Evolutionary conservation across 2,888 invertebrate genomes (phyloP), one percentile per base, ranked within the genome.

Genomic region (Oscheius sp.): DNA sequence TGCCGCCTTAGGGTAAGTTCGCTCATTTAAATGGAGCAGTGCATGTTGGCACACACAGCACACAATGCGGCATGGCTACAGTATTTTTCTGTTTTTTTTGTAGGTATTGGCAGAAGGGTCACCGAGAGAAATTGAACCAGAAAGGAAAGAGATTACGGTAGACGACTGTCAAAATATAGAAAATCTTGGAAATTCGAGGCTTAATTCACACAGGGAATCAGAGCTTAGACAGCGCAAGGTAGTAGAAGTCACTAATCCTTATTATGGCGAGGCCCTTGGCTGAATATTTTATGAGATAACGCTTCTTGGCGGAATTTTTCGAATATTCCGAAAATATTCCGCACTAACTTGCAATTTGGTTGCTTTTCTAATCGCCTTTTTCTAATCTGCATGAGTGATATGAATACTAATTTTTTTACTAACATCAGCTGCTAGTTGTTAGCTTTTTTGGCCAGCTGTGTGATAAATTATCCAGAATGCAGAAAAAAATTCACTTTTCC

Each of bases 1-100:
- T 73, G 85, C 6, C 75, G 87, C 21, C 56, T 72, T 7, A 53
- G 72, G 55, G 72, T 72, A 43, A 56, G 72, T 72, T 29, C 21
- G n/a, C 7, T 46, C 35, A 27, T 12, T 25, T n/a, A 13, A 5
- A 35, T 35, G 35, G 9, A 35, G 9, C 3, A 35, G 35, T 6
- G 35, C 35, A 35, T 9, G 13, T 13, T 5, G 49, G 49, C 21
- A 49, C n/a, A 49, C 3, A 49, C 16, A 49, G 21, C 16, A 13
- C 6, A 49, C 13, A 49, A n/a, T n/a, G n/a, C n/a, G 16, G 49
- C 16, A 49, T 49, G 49, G 49, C 49, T 49, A 16, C 13, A 21
- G 49, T 21, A 7, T 2, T 49, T 16, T 2, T 18, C 13, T 13
- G 49, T 16, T 49, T 49, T 5, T 13, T 27, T 58, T 58, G 58